Conservation (phyloP, 2,797 vertebrate species). For the Galagoides demidoff region DNA sequence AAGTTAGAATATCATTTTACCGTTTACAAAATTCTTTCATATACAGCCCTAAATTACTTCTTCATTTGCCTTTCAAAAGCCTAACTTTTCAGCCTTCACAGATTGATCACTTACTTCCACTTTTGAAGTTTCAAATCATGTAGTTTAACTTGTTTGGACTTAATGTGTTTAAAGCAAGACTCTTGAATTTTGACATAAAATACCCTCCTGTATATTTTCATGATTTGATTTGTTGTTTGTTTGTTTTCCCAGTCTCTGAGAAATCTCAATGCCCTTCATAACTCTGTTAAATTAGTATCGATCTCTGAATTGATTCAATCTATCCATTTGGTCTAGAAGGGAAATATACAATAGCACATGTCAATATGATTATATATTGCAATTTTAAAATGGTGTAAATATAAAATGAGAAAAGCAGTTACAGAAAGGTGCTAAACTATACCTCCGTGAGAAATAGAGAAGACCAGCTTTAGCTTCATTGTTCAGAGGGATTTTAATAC, state of each 20-base stretch:
- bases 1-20: conserved; percentile 32
- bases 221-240: conserved; percentile 17
- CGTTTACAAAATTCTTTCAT: conserved; percentile 35
- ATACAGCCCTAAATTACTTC: neutral
- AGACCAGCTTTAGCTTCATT: neutral
- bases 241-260: neutral
- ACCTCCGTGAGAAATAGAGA: neutral
- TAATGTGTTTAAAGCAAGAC: conserved; percentile 15
- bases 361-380: neutral
- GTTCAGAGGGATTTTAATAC: conserved; percentile 9
- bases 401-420: conserved; percentile 19
- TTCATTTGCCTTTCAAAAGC: conserved; percentile 53
- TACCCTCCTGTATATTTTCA: neutral
- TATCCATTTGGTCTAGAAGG: neutral
- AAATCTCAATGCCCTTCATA: neutral
- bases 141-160: conserved; percentile 36
- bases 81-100: neutral
- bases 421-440: neutral
- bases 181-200: conserved; percentile 41
- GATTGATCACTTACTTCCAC: neutral
- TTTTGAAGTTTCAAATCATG: conserved; percentile 32
- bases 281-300: neutral
- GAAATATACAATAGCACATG: neutral
- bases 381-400: neutral
- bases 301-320: conserved; percentile 19